Evolutionary conservation across 2,888 invertebrate species (phyloP).

Genomic region (Ischnura elegans): DNA sequence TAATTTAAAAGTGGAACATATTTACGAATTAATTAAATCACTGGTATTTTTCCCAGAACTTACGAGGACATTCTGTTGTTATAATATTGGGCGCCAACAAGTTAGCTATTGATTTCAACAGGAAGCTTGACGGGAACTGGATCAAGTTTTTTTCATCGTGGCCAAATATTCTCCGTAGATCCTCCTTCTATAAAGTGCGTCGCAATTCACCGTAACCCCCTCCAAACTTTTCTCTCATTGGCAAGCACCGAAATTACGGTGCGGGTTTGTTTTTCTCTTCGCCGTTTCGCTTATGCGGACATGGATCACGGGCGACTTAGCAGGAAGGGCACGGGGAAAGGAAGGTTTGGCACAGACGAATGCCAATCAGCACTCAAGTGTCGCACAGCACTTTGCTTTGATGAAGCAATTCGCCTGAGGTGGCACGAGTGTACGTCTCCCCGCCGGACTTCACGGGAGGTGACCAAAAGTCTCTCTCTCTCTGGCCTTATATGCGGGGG

Average conservation of each 20-base stretch:
- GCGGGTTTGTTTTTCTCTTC: neutral
- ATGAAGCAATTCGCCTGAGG: conserved; percentile 48
- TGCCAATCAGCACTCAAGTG: conserved; percentile 53
- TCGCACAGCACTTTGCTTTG: conserved; percentile 50
- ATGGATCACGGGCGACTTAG: neutral
- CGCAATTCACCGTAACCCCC: too few species aligned
- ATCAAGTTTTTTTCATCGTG: too few species aligned
- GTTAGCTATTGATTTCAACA: too few species aligned
- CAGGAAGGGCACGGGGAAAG: neutral
- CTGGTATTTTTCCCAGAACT: too few species aligned
- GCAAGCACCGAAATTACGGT: neutral
- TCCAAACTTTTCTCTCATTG: too few species aligned
- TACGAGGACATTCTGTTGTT: too few species aligned
- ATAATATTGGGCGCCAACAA: too few species aligned
- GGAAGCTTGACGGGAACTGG: too few species aligned
- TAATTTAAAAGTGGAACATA: too few species aligned
- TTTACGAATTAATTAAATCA: too few species aligned
- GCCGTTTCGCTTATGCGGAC: neutral
- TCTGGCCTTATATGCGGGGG: conserved; percentile 35
- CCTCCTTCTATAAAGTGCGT: too few species aligned
- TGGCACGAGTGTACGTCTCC: conserved; percentile 57
- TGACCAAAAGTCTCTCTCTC: conserved; percentile 45
- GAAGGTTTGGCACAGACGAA: neutral
- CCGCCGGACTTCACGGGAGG: neutral
- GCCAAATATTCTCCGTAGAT: too few species aligned